Conservation (phyloP, 2,797 vertebrate species). For the Phrynocephalus forsythii region DNA sequence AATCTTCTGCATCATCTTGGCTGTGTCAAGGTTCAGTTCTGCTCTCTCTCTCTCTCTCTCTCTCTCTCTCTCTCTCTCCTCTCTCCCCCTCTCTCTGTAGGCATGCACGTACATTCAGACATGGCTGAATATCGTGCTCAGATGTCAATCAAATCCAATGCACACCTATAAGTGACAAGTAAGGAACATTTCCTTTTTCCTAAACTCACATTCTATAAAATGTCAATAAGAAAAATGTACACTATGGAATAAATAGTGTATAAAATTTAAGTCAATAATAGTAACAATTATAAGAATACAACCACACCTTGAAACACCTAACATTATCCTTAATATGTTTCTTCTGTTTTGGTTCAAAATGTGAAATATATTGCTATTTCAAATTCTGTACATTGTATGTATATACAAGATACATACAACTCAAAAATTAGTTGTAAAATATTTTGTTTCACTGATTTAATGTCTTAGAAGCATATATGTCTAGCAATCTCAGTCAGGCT, state of each 20-base stretch:
- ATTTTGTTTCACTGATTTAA: constrained; percentile 11
- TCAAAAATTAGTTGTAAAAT: not conserved
- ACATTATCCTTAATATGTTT: not conserved
- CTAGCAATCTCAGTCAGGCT: not conserved
- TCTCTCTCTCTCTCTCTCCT: too few species aligned
- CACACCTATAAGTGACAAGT: too few species aligned
- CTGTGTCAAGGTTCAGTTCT: too few species aligned
- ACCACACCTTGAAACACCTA: not conserved
- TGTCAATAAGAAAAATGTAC: not conserved
- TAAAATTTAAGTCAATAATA: not conserved
- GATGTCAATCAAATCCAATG: too few species aligned
- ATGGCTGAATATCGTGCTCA: too few species aligned
- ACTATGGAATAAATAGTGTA: not conserved
- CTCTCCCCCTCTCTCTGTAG: too few species aligned
- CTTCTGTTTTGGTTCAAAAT: not conserved
- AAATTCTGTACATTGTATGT: not conserved
- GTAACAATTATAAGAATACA: not conserved
- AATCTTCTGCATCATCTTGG: too few species aligned
- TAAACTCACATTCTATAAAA: not conserved
- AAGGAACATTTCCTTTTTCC: too few species aligned
- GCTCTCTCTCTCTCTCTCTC: too few species aligned
- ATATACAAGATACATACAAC: not conserved
- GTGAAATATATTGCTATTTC: not conserved
- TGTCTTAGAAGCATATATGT: not conserved
- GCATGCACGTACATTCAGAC: too few species aligned